These are phyloP conservation scores for Drosophila birchii DNA, from an alignment of 2,888 invertebrate genomes.

Conservation along the genomic window DNA sequence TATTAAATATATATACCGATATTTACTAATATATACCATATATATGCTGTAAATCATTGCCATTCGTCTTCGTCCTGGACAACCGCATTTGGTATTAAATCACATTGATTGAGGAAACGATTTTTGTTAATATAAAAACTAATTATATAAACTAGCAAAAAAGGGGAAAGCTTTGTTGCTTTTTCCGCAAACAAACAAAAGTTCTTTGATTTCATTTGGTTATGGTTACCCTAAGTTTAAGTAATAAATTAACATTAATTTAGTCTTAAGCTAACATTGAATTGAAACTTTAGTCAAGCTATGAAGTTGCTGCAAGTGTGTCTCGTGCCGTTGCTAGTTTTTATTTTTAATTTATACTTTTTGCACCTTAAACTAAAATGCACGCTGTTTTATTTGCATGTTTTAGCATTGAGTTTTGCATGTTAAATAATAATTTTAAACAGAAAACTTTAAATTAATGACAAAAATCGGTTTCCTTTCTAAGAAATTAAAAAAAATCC, in stretches of 20 bases:
- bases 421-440: slow-evolving; percentile 31
- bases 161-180: slow-evolving; percentile 41
- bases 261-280: slow-evolving; percentile 74
- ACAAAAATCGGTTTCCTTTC: slow-evolving; percentile 82
- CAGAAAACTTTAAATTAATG: slow-evolving; percentile 40
- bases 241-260: slow-evolving; percentile 53
- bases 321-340: slow-evolving; percentile 36
- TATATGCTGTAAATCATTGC: slow-evolving; percentile 21
- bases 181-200: slow-evolving; percentile 20
- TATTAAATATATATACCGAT: neutral
- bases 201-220: slow-evolving; percentile 47
- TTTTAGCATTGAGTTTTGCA: slow-evolving; percentile 46
- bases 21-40: neutral
- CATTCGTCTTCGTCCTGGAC: slow-evolving; percentile 27
- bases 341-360: slow-evolving; percentile 5
- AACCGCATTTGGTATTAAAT: slow-evolving; percentile 37
- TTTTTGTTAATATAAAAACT: slow-evolving; percentile 70
- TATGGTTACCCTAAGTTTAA: slow-evolving; percentile 38
- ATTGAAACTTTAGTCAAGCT: slow-evolving; percentile 82
- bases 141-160: slow-evolving; percentile 16
- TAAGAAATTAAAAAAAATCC: slow-evolving; percentile 27
- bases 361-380: slow-evolving; percentile 35
- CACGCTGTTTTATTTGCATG: slow-evolving; percentile 35
- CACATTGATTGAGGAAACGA: slow-evolving; percentile 79
- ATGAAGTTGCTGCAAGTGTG: slow-evolving; percentile 85